Evolutionary conservation across 2,888 invertebrate species (phyloP).

Genomic region (Siphlonurus alternatus): DNA sequence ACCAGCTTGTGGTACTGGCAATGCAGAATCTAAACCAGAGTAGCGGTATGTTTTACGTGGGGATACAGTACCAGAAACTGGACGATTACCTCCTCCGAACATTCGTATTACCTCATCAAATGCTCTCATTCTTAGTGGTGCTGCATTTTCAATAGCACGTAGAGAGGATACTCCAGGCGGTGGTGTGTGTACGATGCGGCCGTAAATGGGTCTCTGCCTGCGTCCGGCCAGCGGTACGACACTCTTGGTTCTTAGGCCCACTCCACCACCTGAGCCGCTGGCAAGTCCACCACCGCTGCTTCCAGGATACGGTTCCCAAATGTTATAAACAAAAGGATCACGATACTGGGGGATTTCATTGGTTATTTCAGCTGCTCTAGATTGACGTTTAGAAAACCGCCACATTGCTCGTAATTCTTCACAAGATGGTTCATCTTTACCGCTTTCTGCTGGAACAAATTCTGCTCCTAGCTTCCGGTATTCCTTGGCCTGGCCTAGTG

Average conservation of each 20-base stretch:
- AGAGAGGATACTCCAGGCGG: conserved; percentile 26
- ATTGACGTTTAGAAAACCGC: conserved; percentile 79
- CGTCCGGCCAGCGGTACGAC: conserved; percentile 18
- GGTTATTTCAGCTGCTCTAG: conserved; percentile 68
- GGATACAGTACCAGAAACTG: background rate
- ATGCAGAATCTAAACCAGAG: conserved; percentile 22
- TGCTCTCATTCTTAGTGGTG: conserved; percentile 16
- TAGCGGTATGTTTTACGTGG: conserved; percentile 24
- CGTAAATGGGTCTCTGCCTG: conserved; percentile 42
- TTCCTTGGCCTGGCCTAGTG: conserved; percentile 6
- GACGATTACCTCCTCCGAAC: conserved; percentile 1
- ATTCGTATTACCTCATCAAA: conserved; percentile 5
- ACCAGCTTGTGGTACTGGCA: conserved; percentile 15
- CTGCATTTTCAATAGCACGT: conserved; percentile 34
- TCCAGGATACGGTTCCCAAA: conserved; percentile 50
- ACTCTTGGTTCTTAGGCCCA: conserved; percentile 29
- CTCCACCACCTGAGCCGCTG: conserved; percentile 26
- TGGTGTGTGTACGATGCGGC: conserved; percentile 52
- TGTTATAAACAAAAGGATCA: conserved; percentile 64
- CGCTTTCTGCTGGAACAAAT: conserved; percentile 12
- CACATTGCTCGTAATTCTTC: conserved; percentile 82
- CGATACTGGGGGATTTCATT: conserved; percentile 72
- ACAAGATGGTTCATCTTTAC: conserved; percentile 55
- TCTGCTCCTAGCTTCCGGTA: conserved; percentile 11
- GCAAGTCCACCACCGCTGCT: conserved; percentile 27